phyloP scores from a whole-genome alignment of 2,113 vertebrate species.

The Aramus guarauna region DNA sequence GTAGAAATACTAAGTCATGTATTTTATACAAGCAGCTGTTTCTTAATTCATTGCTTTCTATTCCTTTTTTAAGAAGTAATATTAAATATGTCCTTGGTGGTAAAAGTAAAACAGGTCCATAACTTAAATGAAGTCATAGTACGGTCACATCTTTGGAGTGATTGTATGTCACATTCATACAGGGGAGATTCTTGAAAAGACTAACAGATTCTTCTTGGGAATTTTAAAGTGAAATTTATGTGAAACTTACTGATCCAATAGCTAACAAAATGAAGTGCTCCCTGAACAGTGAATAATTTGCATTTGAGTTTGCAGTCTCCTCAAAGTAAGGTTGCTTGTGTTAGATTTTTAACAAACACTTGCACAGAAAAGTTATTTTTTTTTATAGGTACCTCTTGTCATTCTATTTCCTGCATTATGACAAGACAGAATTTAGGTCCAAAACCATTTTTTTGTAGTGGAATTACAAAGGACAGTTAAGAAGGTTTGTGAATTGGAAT shows the following conservation, averaged over 20 bases:
- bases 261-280: background rate
- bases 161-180: slow-evolving; percentile 59
- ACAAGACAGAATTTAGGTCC: background rate
- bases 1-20: background rate
- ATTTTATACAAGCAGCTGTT: background rate
- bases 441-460: background rate
- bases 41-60: background rate
- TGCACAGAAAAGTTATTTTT: background rate
- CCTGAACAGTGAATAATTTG: background rate
- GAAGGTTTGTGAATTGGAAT: background rate
- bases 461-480: background rate
- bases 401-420: background rate
- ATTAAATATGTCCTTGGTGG: background rate
- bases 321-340: background rate
- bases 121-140: background rate
- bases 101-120: background rate
- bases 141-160: slow-evolving; percentile 9
- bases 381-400: background rate
- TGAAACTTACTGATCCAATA: slow-evolving; percentile 7
- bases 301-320: background rate
- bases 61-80: background rate
- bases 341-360: background rate
- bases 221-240: background rate
- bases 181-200: slow-evolving; percentile 60
- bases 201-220: slow-evolving; percentile 34